Evolutionary conservation across 2,888 invertebrate species (phyloP).

Genomic region (Colletes collaris): DNA sequence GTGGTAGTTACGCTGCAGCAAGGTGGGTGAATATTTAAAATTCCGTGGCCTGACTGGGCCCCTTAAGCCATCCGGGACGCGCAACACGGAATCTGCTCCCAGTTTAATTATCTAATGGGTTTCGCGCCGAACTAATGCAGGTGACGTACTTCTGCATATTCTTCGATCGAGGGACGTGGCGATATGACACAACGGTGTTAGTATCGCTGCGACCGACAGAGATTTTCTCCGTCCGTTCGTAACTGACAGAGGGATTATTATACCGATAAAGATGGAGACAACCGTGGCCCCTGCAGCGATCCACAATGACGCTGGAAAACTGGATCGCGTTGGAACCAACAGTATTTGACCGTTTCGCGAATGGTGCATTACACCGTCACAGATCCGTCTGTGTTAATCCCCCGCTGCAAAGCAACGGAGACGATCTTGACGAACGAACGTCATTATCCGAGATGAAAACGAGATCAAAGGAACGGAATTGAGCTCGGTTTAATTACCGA

Average conservation of each 20-base stretch:
- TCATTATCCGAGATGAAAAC: no score
- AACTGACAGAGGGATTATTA: constrained; percentile 7
- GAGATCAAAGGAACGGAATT: background rate
- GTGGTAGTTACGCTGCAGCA: no score
- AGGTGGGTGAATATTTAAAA: no score
- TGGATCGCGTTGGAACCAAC: background rate
- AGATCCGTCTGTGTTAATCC: background rate
- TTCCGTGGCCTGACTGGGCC: no score
- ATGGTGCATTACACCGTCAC: no score
- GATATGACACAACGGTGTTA: background rate
- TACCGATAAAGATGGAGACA: background rate
- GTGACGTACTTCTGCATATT: constrained; percentile 11
- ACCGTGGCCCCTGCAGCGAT: background rate
- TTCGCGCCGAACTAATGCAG: constrained; percentile 5
- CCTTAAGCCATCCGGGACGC: constrained; percentile 4
- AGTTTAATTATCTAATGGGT: constrained; percentile 38
- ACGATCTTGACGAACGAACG: background rate
- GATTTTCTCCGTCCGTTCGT: background rate
- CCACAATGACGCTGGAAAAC: background rate
- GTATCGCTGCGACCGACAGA: background rate
- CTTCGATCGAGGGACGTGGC: background rate
- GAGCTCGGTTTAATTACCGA: constrained; percentile 2
- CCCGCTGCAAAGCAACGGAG: background rate
- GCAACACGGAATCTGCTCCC: background rate
- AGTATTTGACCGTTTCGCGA: background rate